Evolutionary conservation across 1,140 invertebrate species (phyloP), one percentile per base, ranked within the genome.

Genomic region (Bombus impatiens): DNA sequence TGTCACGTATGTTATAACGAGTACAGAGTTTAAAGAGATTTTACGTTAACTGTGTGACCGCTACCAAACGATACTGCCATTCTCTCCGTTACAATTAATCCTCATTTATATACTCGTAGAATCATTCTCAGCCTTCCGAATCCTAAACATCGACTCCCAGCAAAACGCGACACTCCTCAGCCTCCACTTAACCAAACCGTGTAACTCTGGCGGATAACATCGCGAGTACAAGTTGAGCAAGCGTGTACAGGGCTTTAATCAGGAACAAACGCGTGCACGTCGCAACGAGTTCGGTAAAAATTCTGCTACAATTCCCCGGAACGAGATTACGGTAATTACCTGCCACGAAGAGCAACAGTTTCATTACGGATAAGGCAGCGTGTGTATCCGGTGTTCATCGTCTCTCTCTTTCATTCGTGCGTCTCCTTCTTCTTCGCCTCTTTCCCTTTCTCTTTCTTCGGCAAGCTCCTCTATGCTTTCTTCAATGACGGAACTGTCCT

Each of bases 261-360:
- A 8, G 59, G 22, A 44, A 78, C 32, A 25, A 35, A 42, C 28
- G 28, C 35, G 74, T 37, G 18, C 28, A 18, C n/a, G 35, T 42
- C 25, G 75, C 35, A 53, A 71, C 32, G 47, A 40, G 82, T 68
- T 77, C 13, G 15, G 74, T 22, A 80, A 85, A 72, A 85, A 72
- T 85, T 62, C 68, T 5, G 53, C 65, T 42, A 70, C 47, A 42
- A 84, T 84, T 77, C 32, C 47, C 9, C n/a, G 40, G 67, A 72
- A 72, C 42, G 68, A 85, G 83, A 85, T 85, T 80, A 80, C 78
- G 42, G 68, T 72, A 80, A 85, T 85, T 85, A 85, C 83, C 83
- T 85, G 83, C 83, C 83, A 80, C 65, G 68, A 40, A n/a, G 83
- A 44, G 83, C 67, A 85, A 85, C 78, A 80, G 77, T 85, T 85